A percentile compares a stretch with the other conserved stretches of the same genome.
Evolutionary conservation across 2,797 vertebrate species (phyloP).

Genomic region (Chaetophractus vellerosus): DNA sequence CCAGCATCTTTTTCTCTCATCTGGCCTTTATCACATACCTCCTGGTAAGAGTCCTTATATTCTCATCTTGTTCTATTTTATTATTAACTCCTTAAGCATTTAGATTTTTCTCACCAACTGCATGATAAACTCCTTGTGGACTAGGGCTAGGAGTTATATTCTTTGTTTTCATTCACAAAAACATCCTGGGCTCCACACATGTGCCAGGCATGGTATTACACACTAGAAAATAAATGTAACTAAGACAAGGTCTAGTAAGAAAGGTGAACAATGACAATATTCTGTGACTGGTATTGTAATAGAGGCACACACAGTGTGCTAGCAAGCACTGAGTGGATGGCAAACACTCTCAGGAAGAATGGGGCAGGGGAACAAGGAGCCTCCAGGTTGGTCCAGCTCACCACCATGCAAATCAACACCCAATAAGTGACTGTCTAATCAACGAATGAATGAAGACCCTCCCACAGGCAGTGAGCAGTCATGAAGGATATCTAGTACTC

Average conservation of each 20-base stretch:
- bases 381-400: neutral
- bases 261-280: neutral
- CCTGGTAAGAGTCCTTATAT: neutral
- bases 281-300: neutral
- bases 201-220: neutral
- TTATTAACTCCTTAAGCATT: neutral
- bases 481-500: slow-evolving; percentile 18
- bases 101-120: neutral
- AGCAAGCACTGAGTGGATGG: neutral
- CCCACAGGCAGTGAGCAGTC: neutral
- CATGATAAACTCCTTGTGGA: neutral
- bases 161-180: neutral
- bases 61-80: neutral
- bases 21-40: neutral
- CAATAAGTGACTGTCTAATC: neutral
- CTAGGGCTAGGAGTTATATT: neutral
- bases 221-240: neutral
- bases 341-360: neutral
- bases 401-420: neutral
- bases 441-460: slow-evolving; percentile 8
- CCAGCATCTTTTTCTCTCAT: neutral
- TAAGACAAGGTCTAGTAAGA: neutral
- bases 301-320: neutral
- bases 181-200: neutral
- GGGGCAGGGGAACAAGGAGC: neutral